These are phyloP conservation scores for Salarias fasciatus DNA, from an alignment of 2,797 vertebrate genomes.

Conservation along the genomic window DNA sequence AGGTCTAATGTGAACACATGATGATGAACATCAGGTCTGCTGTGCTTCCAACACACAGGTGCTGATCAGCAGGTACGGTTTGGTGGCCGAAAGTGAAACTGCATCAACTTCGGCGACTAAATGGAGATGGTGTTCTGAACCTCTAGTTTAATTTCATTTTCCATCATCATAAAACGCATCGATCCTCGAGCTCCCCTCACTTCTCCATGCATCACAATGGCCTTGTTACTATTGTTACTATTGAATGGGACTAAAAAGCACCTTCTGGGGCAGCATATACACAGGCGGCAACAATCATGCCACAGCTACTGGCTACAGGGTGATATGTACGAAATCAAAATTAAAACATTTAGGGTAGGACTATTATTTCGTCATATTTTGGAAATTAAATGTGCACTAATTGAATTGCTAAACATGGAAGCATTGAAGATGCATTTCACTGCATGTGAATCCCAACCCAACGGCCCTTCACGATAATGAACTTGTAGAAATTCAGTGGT, in stretches of 20 bases:
- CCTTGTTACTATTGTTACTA: slow-evolving; percentile 18
- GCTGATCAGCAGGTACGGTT: background rate
- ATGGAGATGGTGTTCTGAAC: slow-evolving; percentile 25
- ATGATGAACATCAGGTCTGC: background rate
- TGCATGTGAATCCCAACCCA: too few relatives aligned
- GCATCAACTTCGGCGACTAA: slow-evolving; percentile 32
- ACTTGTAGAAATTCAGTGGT: too few relatives aligned
- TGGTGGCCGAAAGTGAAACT: slow-evolving; percentile 36
- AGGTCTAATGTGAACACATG: too few relatives aligned
- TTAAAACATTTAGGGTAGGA: too few relatives aligned
- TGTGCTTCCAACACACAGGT: background rate
- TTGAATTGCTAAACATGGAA: too few relatives aligned
- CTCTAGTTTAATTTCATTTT: slow-evolving; percentile 12
- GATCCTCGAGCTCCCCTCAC: slow-evolving; percentile 25
- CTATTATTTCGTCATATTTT: too few relatives aligned
- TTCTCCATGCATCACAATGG: slow-evolving; percentile 8
- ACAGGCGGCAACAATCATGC: slow-evolving; percentile 11
- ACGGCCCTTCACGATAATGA: too few relatives aligned
- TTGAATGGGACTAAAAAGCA: background rate
- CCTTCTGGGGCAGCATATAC: slow-evolving; percentile 16
- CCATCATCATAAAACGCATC: background rate
- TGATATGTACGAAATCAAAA: too few relatives aligned
- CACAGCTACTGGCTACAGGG: background rate
- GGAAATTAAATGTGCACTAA: too few relatives aligned
- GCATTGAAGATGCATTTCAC: too few relatives aligned